Evolutionary conservation across 2,797 vertebrate species (phyloP), one percentile per base, ranked within the genome.

Genomic region (Helarctos malayanus): DNA sequence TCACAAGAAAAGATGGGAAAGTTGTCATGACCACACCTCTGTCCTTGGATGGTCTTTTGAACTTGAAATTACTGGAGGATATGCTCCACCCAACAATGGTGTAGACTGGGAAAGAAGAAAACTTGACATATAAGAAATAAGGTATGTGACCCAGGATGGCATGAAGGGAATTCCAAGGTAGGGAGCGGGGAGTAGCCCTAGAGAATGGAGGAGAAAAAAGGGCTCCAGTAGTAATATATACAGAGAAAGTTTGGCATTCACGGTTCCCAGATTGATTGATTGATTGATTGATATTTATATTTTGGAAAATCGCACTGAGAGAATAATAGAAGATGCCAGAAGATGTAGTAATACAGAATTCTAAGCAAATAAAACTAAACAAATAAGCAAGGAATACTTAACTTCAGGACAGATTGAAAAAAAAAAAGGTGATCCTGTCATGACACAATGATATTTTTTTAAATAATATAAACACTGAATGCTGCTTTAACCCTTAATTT

Each of bases 61-160:
- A 57, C 4, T 3, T 6, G 18, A 78, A 52, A 45, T 9, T 29
- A 5, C 16, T 12, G 2, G n/a, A 87, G 49, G 12, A 23, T 52
- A 7, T 4, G 3, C n/a, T n/a, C 35, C 7, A 12, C 11, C 0
- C n/a, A n/a, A 29, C 10, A 25, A 10, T 25, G 16, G 32, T 27
- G 10, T 32, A 45, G 65, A 47, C 21, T 32, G 47, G 35, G 10
- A 19, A 76, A 47, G 27, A n/a, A 38, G 27, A 45, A 65, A 23
- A 12, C 0, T 5, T 16, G 41, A 23, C 0, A 2, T 2, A 10
- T 13, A 65, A 45, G 19, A 52, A 52, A 32, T 13, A 11, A 45
- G 27, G 0, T 1, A 6, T 12, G 8, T 0, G 3, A 56, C 5
- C 9, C 25, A 4, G 3, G 2, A 23, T 18, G 45, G 29, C 6